Percentiles rank a stretch among this genome's conserved stretches.
phyloP scores from a whole-genome alignment of 2,888 invertebrate species.

The Brachyptera risi region DNA sequence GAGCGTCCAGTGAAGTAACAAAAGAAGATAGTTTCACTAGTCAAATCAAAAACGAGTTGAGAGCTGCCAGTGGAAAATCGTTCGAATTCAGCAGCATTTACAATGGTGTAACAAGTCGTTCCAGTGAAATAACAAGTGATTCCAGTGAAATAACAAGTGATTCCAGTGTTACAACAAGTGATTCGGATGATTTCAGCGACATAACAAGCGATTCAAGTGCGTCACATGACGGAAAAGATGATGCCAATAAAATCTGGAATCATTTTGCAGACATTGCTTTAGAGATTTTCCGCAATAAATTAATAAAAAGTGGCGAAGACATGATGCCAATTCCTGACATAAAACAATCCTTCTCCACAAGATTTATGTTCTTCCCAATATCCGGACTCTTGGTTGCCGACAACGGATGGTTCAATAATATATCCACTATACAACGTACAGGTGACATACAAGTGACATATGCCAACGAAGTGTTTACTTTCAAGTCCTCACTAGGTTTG shows the following conservation, averaged over 20 bases:
- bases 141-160: no score
- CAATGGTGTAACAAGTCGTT: no score
- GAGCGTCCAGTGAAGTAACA: no score
- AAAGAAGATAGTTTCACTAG: no score
- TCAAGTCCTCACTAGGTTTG: conserved; percentile 14
- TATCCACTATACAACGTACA: conserved; percentile 6
- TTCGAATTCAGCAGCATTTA: no score
- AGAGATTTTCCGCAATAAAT: neutral
- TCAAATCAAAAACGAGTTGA: no score
- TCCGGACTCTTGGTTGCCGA: conserved; percentile 6
- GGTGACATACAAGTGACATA: conserved; percentile 4
- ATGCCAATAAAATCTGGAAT: conserved; percentile 1
- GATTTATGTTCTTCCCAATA: neutral
- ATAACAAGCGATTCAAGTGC: no score
- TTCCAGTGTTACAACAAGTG: no score
- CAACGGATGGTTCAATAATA: conserved; percentile 17
- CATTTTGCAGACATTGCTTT: conserved; percentile 9
- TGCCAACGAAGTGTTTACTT: neutral
- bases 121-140: no score
- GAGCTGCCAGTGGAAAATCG: no score
- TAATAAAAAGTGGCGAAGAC: neutral
- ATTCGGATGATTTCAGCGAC: no score
- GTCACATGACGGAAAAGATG: no score
- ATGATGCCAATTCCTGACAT: conserved; percentile 12
- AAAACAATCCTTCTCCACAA: conserved; percentile 5